Base-by-base conservation (phyloP, 2,797 vertebrate genomes). In the Anolis apletophallus region DNA sequence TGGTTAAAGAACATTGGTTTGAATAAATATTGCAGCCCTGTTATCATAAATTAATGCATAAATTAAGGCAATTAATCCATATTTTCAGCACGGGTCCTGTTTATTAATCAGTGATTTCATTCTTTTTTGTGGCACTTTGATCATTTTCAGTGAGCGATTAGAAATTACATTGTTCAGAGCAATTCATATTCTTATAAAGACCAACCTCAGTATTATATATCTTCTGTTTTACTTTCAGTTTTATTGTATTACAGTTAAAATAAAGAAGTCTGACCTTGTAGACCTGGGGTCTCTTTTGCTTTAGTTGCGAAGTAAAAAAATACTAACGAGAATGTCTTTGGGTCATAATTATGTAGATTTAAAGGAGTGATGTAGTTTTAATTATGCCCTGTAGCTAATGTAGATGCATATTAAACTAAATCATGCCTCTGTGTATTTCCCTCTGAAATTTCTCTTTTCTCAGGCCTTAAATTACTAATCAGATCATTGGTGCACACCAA, bases 261-360 rank as follows among this genome's bases (percentile, higher is more conserved):
- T 85, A 54, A 23, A 54, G 1, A 81, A 88, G 61, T 40, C 81
- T 78, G 88, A 90, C 85, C 69, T 80, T 93, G 87, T 92, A 93
- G 92, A 93, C 55, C 11, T 3, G 23, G 86, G 77, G 13, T 74
- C 61, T 57, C 90, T 93, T 85, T 68, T 90, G 71, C 67, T 91
- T 94, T 94, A 88, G 90, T 80, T 78, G 57, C 87, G 86, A 85
- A 89, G 73, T 88, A 94, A 91, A 90, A n/a, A 83, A 74, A 88
- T 94, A 86, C 86, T 94, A 91, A 95, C 91, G 83, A 93, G 86
- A 85, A 89, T 94, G 87, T 91, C 93, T 96, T 94, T 92, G 90
- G 91, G 93, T 92, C 82, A 86, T 95, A 95, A 95, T 95, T 95
- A 93, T 93, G 90, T 95, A 94, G 92, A 95, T 94, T 96, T 94